These are phyloP conservation scores for Cylloceria caligata DNA, from an alignment of 2,888 invertebrate species.

Conservation along the genomic window DNA sequence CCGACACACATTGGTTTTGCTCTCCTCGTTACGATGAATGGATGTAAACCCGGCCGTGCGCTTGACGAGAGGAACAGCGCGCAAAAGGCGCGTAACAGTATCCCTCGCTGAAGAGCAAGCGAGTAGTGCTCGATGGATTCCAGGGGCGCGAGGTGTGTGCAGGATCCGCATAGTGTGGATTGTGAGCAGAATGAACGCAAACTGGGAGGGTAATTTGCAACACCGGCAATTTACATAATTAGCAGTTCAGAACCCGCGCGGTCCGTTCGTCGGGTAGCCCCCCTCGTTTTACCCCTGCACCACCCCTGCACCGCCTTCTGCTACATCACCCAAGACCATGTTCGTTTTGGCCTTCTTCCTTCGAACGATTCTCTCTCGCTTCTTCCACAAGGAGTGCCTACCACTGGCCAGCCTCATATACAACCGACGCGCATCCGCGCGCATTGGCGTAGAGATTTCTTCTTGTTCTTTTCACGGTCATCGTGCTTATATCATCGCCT, in stretches of 20 bases:
- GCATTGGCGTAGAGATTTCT: constrained; percentile 61
- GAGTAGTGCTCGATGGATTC: constrained; percentile 75
- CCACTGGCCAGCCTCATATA: constrained; percentile 13
- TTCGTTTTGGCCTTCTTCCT: constrained; percentile 44
- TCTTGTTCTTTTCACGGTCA: constrained; percentile 6
- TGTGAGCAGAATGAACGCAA: constrained; percentile 84
- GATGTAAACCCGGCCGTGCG: constrained; percentile 63
- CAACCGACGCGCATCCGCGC: constrained; percentile 21
- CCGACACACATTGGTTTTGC: constrained; percentile 51
- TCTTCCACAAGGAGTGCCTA: constrained; percentile 42
- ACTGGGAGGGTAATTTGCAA: constrained; percentile 85
- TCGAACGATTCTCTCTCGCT: constrained; percentile 54
- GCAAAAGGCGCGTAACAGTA: constrained; percentile 65
- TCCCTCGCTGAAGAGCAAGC: constrained; percentile 71
- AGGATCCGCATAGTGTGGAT: constrained; percentile 78
- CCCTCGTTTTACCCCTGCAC: constrained; percentile 52
- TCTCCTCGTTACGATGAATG: constrained; percentile 71
- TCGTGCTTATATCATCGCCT: not conserved
- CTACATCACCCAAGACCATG: constrained; percentile 48
- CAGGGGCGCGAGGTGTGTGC: constrained; percentile 78
- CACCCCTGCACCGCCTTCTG: constrained; percentile 60
- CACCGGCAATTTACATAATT: constrained; percentile 85
- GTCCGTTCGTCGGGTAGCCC: constrained; percentile 71
- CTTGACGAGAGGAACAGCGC: constrained; percentile 22
- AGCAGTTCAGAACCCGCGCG: constrained; percentile 83